Evolutionary conservation across 2,797 vertebrate genomes (phyloP), one percentile per base, ranked within the genome.

Genomic region (Enteromius argenteus): DNA sequence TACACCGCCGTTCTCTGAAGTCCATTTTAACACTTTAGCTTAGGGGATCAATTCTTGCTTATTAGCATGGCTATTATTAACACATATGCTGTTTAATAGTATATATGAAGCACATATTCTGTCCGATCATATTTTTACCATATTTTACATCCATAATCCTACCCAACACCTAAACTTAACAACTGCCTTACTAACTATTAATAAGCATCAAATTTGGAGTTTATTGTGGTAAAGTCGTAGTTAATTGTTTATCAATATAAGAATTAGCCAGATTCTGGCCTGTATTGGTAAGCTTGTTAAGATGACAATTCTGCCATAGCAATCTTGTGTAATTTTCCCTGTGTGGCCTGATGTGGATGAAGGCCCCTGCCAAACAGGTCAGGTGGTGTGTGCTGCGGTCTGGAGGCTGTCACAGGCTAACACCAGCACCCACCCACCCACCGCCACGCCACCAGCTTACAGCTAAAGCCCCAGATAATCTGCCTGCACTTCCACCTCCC

Each of bases 391-490:
- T 78, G 60, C 87, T 86, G 73, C 49, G 83, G 79, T 69, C 87
- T 83, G 92, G 94, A 90, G 93, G 91, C 96, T 94, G 95, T 94
- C 95, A 92, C 95, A 44, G 95, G 91, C 95, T 95, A 94, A 95
- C 92, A 96, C 96, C 84, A 89, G 93, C 53, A 72, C 49, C 95
- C 95, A 94, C 95, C 95, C 94, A 92, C 94, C 39, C n/a, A n/a
- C n/a, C 86, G 94, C 94, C 95, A 93, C 95, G 96, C 94, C 94
- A 89, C 81, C 93, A 93, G 96, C 94, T 97, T 96, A 96, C 72
- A 89, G 88, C 94, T 96, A 96, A 97, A 96, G 95, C 94, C 85
- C 83, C 80, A 93, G 94, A 95, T 95, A 94, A 95, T 94, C 92
- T 93, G 90, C 82, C 60, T 90, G 89, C 92, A 93, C 91, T 93